phyloP scores from a whole-genome alignment of 2,113 vertebrate species.

The Aphelocoma coerulescens region DNA sequence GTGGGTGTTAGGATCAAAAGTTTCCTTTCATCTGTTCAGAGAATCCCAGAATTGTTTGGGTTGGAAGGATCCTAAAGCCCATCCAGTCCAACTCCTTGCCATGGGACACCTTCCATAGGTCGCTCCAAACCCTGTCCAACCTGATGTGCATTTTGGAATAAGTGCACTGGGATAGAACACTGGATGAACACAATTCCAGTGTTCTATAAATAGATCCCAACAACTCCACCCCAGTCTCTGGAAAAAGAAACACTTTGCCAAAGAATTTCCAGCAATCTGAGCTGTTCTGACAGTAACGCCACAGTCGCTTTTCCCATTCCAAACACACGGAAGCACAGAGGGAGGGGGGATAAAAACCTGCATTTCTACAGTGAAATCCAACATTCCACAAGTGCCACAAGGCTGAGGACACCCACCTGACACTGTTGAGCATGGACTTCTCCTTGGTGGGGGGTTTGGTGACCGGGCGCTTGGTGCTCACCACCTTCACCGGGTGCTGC shows the following conservation, averaged over 20 bases:
- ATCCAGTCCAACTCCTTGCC: not conserved
- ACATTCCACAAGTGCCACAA: not conserved
- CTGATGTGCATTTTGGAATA: not conserved
- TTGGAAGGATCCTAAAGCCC: not conserved
- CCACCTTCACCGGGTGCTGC: conserved; percentile 93
- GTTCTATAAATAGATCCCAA: not conserved
- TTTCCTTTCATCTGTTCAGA: not conserved
- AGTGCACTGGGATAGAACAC: not conserved
- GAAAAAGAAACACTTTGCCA: not conserved
- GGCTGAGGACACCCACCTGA: conserved; percentile 76
- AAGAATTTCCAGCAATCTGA: not conserved
- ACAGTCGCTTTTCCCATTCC: fast-evolving
- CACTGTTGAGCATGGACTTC: conserved; percentile 89
- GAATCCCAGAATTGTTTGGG: not conserved
- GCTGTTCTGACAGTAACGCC: fast-evolving
- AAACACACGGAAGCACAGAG: not conserved
- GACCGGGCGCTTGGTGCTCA: conserved; percentile 93
- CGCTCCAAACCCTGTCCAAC: not conserved
- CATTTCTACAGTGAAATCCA: not conserved
- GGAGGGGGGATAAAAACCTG: not conserved
- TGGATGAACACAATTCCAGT: not conserved
- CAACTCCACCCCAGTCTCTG: not conserved
- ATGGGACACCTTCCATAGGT: not conserved
- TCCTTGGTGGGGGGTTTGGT: conserved; percentile 92
- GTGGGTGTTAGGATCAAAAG: not conserved